Evolutionary conservation across 2,888 invertebrate genomes (phyloP).

Genomic region (Mycalesis mineus): DNA sequence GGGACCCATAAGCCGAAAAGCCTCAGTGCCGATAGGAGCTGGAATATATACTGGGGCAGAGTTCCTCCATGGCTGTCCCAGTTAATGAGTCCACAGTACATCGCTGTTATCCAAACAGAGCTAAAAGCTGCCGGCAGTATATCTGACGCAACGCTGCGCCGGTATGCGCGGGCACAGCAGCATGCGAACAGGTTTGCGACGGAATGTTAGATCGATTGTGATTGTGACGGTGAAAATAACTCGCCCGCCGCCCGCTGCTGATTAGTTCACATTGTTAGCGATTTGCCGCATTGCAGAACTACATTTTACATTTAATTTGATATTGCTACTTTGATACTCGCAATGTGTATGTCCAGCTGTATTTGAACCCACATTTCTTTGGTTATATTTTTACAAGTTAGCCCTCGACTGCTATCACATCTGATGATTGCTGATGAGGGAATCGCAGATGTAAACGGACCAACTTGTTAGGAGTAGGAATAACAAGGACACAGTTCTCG

Average conservation of each 20-base stretch:
- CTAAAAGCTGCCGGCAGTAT: neutral
- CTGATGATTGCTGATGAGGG: too few relatives aligned
- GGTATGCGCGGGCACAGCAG: conserved; percentile 18
- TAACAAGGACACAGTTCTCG: too few relatives aligned
- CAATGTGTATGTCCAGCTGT: neutral
- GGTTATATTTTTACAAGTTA: too few relatives aligned
- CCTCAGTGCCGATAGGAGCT: too few relatives aligned
- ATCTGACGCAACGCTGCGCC: conserved; percentile 13
- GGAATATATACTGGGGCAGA: too few relatives aligned
- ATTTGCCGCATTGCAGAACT: neutral
- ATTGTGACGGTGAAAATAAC: neutral
- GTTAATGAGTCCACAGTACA: too few relatives aligned
- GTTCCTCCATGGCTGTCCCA: too few relatives aligned
- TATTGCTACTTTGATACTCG: neutral
- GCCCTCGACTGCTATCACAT: too few relatives aligned
- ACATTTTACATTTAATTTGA: neutral
- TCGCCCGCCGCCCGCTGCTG: neutral
- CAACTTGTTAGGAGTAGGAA: too few relatives aligned
- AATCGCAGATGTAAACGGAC: too few relatives aligned
- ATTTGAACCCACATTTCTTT: too few relatives aligned
- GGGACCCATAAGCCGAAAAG: too few relatives aligned
- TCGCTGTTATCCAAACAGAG: neutral
- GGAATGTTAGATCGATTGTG: conserved; percentile 4
- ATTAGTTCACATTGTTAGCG: neutral
- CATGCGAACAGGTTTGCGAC: conserved; percentile 15